Conservation (phyloP, 64 coral and sea anemone genomes). For the Acropora tenuis region DNA sequence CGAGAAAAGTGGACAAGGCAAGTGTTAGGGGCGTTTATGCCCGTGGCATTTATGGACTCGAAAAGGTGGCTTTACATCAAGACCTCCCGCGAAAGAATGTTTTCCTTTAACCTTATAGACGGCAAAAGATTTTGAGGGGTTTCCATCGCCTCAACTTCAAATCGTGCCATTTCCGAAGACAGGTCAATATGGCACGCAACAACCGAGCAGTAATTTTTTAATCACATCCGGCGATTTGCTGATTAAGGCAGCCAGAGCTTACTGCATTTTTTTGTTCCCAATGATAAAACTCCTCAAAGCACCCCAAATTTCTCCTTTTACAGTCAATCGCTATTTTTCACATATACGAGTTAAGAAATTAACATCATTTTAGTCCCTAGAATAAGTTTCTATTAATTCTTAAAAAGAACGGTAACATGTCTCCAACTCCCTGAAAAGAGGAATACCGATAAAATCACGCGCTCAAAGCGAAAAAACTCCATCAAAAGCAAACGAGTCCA, state of each 20-base stretch:
- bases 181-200: background rate
- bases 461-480: too few species aligned
- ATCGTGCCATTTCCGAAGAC: background rate
- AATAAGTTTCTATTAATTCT: too few species aligned
- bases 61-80: background rate
- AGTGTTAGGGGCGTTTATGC: too few species aligned
- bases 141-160: background rate
- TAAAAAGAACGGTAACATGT: too few species aligned
- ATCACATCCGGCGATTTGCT: background rate
- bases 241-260: background rate
- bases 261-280: background rate
- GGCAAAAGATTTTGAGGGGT: background rate
- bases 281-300: background rate
- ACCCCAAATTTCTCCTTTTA: background rate
- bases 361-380: too few species aligned
- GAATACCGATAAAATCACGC: too few species aligned
- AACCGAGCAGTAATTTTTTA: background rate
- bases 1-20: too few species aligned
- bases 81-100: background rate
- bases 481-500: too few species aligned
- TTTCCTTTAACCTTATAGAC: background rate
- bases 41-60: too few species aligned
- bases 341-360: too few species aligned
- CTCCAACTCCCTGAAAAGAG: too few species aligned
- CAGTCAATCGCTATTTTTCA: too few species aligned